phyloP scores from a whole-genome alignment of 1,140 invertebrate genomes.

The Apis cerana region DNA sequence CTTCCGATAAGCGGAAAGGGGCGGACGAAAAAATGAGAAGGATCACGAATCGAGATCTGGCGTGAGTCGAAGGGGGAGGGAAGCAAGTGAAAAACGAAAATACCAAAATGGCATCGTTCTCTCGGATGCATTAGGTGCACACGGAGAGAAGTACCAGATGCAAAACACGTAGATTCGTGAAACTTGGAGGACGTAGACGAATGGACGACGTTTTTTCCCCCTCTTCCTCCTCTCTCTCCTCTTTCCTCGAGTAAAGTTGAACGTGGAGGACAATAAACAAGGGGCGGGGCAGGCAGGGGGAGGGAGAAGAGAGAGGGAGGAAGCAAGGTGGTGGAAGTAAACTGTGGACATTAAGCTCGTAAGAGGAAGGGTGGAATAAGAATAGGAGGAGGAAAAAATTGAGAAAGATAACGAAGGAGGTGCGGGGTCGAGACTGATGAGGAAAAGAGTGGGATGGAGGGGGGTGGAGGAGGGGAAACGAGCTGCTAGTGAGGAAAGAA shows the following conservation, averaged over 20 bases:
- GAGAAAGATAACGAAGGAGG: constrained; percentile 7
- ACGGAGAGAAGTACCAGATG: constrained; percentile 42
- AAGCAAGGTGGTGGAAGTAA: neutral
- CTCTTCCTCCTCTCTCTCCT: too few relatives aligned
- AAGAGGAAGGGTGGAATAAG: neutral
- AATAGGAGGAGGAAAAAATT: constrained; percentile 18
- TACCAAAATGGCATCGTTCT: neutral
- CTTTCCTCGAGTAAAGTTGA: neutral
- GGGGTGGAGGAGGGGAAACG: constrained; percentile 12
- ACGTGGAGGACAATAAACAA: constrained; percentile 34
- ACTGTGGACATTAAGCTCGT: constrained; percentile 33
- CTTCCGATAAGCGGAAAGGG: too few relatives aligned
- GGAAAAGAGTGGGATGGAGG: constrained; percentile 8
- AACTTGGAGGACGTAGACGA: constrained; percentile 37
- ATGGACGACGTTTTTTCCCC: constrained; percentile 20
- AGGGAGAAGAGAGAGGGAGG: too few relatives aligned
- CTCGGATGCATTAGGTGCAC: constrained; percentile 50
- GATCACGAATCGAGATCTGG: too few relatives aligned
- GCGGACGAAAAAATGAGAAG: too few relatives aligned
- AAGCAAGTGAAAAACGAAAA: neutral
- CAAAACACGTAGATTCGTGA: constrained; percentile 49
- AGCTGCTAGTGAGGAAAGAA: constrained; percentile 36
- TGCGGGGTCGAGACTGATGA: constrained; percentile 31
- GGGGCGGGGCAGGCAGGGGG: neutral
- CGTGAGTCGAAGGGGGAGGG: too few relatives aligned